Base-by-base conservation (phyloP, 1,140 invertebrate species). In the Drosophila kikkawai region DNA sequence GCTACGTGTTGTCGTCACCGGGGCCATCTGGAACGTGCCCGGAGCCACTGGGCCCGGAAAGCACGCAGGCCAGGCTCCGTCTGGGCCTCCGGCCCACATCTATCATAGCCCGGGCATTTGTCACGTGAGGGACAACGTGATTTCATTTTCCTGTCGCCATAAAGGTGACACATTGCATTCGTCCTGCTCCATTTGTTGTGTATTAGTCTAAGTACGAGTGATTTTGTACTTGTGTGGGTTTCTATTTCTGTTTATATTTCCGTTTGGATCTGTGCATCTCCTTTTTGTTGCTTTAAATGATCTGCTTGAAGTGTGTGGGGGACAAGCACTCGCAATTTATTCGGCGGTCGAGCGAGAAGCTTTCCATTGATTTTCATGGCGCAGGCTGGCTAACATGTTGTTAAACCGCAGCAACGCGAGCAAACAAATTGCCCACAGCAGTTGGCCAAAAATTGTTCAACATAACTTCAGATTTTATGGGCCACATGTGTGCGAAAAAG, bases 71-170 rank as follows among this genome's bases (percentile, higher is more conserved):
- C 15, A n/a, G 8, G 41, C 26, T 36, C 44, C 36, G 59, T 55
- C 59, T 63, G 45, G 19, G 9, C 17, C 45, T 29, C 32, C 29
- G n/a, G 39, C 39, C 34, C 44, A 81, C 85, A 88, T 88, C 78
- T 88, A 90, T 88, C 85, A 88, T 90, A 91, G 75, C 37, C 75
- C 37, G 42, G 66, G 83, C 81, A 88, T 88, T 88, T 88, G 85
- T 88, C 85, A 88, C 85, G 85, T 88, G 85, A 85, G 79, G 81
- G 85, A 81, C 86, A 88, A 88, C 85, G 85, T 88, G 85, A 88
- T 88, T 88, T 88, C 85, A 88, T 88, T 88, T 88, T 88, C 81
- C 85, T 88, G 85, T 88, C 86, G 85, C 86, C 85, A 88, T 88
- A 88, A 88, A 88, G 85, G 85, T 88, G 85, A 90, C 85, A 88